Base-by-base conservation (phyloP, 2,888 invertebrate species). In the Aproaerema taeniolella region DNA sequence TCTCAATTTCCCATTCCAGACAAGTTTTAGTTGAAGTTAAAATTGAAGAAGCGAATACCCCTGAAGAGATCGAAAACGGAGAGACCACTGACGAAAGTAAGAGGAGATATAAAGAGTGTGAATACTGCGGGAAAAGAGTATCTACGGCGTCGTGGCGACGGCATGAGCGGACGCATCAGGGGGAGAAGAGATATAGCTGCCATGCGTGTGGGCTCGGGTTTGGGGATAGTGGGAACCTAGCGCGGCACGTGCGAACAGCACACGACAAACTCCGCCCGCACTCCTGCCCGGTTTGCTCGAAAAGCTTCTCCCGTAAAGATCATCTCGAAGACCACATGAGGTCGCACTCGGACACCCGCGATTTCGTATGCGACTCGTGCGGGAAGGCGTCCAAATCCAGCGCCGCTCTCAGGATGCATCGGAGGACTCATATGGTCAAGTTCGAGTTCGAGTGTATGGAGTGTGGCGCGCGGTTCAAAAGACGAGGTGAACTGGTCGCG, bases 401-500 rank as follows among this genome's bases (percentile, higher is more conserved):
- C 31, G 86, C 88, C 1, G 88, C 89, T 6, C 54, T 89, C 41
- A 72, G 88, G 32, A 77, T 82, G 62, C 89, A 89, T 57, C 61
- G 66, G 40, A 58, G 67, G 30, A 62, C 64, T 25, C 89, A 88
- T 60, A 66, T 54, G 0, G 57, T 65, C 12, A 62, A 63, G 7
- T 67, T 70, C 41, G 65, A 64, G 12, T 79, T 75, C 47, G 41
- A 58, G 13, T 90, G 90, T 58, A 52, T 65, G 39, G 58, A 75
- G 26, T 91, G 91, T 58, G 76, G 68, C n/a, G 87, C 89, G 32
- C 65, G 62, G 37, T 91, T 90, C 59, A 82, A 87, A 26, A 71
- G 90, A 4, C 66, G 69, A 14, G 81, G 81, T 13, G 88, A 90
- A 55, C 65, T 90, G 50, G 60, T 73, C 39, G 86, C 88, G 32